Evolutionary conservation across 2,888 invertebrate genomes (phyloP).

Genomic region (Desoria tigrina): DNA sequence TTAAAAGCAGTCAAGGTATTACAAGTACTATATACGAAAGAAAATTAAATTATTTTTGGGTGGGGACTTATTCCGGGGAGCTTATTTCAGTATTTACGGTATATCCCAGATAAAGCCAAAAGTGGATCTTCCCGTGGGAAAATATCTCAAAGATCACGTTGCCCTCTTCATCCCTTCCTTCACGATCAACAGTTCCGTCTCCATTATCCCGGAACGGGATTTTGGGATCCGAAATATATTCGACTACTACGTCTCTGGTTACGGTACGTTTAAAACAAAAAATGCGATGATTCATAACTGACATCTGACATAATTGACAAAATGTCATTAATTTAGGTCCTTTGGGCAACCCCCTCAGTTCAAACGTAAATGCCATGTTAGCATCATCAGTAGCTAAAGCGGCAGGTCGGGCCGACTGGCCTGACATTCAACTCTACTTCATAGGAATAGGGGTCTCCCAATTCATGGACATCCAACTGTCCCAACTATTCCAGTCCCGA

Average conservation of each 20-base stretch:
- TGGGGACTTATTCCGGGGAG: not conserved
- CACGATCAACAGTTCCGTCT: slow-evolving; percentile 28
- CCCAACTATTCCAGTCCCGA: not conserved
- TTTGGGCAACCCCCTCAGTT: slow-evolving; percentile 78
- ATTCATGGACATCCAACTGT: slow-evolving; percentile 22
- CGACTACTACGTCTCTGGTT: slow-evolving; percentile 41
- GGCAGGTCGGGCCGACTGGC: slow-evolving; percentile 37
- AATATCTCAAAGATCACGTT: slow-evolving; percentile 44
- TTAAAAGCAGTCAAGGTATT: slow-evolving; percentile 24
- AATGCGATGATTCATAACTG: too few species aligned
- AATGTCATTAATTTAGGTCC: too few species aligned
- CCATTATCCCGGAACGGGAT: slow-evolving; percentile 43
- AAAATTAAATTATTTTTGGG: not conserved
- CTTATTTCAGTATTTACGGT: not conserved
- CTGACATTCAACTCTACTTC: slow-evolving; percentile 41
- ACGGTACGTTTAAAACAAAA: slow-evolving; percentile 24
- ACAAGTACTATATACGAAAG: not conserved
- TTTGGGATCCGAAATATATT: slow-evolving; percentile 30
- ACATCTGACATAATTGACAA: too few species aligned
- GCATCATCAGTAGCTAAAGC: slow-evolving; percentile 71
- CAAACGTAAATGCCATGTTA: slow-evolving; percentile 83
- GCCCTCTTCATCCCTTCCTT: slow-evolving; percentile 28
- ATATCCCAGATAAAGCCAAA: slow-evolving; percentile 36
- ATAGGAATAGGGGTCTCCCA: slow-evolving; percentile 16
- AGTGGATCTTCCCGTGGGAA: slow-evolving; percentile 44